Evolutionary conservation across 2,797 vertebrate species (phyloP).

Genomic region (Carduelis carduelis): DNA sequence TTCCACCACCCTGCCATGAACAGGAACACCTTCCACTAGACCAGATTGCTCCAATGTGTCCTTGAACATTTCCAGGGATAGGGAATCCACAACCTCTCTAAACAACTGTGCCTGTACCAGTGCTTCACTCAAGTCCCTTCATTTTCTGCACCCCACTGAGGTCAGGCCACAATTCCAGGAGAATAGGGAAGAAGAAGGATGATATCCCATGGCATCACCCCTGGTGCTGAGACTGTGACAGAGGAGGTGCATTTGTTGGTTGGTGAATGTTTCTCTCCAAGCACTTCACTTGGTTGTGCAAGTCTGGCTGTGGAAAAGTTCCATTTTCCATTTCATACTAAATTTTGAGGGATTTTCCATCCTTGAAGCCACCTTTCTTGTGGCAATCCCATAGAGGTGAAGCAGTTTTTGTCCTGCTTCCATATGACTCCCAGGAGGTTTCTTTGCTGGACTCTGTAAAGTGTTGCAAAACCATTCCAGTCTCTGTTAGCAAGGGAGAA

Average conservation of each 20-base stretch:
- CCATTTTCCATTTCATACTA: background rate
- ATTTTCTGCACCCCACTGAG: background rate
- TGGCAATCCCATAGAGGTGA: accelerated
- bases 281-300: background rate
- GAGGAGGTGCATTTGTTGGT: background rate
- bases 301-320: background rate
- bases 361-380: background rate
- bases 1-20: background rate
- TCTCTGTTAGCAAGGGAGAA: background rate
- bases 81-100: background rate
- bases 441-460: background rate
- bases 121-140: background rate
- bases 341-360: background rate
- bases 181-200: background rate
- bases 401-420: background rate
- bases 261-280: background rate
- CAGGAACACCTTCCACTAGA: background rate
- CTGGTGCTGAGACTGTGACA: accelerated
- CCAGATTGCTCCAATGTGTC: background rate
- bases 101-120: background rate
- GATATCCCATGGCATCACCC: background rate
- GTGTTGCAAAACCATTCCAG: background rate
- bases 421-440: accelerated
- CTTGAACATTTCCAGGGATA: background rate
- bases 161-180: accelerated